Percentiles rank a stretch among this genome's conserved stretches.
Conservation (phyloP, 2,113 vertebrate genomes). For the Pipra filicauda region DNA sequence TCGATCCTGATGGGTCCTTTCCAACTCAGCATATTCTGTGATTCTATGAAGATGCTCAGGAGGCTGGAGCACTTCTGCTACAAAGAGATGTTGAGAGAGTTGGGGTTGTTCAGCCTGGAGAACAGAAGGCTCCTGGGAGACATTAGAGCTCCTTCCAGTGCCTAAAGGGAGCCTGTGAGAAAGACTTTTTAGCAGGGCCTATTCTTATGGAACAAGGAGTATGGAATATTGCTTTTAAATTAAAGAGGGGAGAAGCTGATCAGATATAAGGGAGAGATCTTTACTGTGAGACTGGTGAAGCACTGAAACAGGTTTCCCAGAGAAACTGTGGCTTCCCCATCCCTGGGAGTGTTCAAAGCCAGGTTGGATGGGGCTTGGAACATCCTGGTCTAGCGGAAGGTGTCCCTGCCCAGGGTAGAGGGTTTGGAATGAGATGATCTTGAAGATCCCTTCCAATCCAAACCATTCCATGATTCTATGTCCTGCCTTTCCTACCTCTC, state of each 20-base stretch:
- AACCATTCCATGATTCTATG: not conserved
- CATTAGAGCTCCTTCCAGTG: not conserved
- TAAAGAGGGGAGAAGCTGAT: not conserved
- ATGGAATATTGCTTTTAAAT: not conserved
- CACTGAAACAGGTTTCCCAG: not conserved
- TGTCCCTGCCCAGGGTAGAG: not conserved
- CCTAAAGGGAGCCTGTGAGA: not conserved
- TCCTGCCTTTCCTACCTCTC: not conserved
- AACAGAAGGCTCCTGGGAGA: not conserved
- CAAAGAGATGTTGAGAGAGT: not conserved
- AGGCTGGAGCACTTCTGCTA: not conserved
- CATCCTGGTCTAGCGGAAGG: fast-evolving
- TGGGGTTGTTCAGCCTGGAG: not conserved
- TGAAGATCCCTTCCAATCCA: not conserved
- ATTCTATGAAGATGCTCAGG: too few relatives aligned
- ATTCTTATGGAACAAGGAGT: not conserved
- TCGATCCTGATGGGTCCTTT: too few relatives aligned
- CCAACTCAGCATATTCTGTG: too few relatives aligned
- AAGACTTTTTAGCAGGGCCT: not conserved
- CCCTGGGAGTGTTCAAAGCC: too few relatives aligned
- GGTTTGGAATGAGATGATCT: not conserved
- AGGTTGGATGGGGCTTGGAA: fast-evolving
- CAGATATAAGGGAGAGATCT: not conserved
- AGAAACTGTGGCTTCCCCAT: not conserved
- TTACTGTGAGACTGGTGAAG: not conserved